These are phyloP conservation scores for Netelia melanura DNA, from an alignment of 2,888 invertebrate genomes.

Conservation along the genomic window DNA sequence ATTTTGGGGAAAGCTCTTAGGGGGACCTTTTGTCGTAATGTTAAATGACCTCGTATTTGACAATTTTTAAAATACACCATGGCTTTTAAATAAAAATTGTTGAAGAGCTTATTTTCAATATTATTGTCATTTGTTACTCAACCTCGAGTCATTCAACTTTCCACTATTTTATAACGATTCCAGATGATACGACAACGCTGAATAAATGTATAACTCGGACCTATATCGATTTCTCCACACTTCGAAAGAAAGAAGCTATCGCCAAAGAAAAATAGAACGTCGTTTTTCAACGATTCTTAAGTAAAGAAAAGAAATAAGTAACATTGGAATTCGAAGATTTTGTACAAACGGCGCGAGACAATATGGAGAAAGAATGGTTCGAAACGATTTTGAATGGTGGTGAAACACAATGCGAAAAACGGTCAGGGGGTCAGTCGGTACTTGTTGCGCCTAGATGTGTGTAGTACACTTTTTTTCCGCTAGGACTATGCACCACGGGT, in stretches of 20 bases:
- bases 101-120: no score
- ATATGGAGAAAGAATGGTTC: conserved; percentile 10
- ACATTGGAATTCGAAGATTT: conserved; percentile 34
- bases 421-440: conserved; percentile 53
- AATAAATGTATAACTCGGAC: no score
- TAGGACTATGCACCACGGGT: not conserved
- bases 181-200: no score
- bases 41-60: no score
- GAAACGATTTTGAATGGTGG: conserved; percentile 42
- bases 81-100: no score
- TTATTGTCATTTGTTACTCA: no score
- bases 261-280: not conserved
- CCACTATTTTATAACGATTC: no score
- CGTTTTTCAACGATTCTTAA: not conserved
- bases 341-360: conserved; percentile 25
- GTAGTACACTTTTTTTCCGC: not conserved
- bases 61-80: no score
- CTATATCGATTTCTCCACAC: not conserved
- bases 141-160: no score
- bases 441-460: conserved; percentile 28
- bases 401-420: conserved; percentile 42
- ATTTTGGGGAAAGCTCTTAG: no score
- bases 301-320: conserved; percentile 10
- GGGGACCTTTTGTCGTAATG: no score
- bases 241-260: not conserved